Evolutionary conservation across 2,888 invertebrate species (phyloP), one percentile per base, ranked within the genome.

Genomic region (Neoscelio sp.): DNA sequence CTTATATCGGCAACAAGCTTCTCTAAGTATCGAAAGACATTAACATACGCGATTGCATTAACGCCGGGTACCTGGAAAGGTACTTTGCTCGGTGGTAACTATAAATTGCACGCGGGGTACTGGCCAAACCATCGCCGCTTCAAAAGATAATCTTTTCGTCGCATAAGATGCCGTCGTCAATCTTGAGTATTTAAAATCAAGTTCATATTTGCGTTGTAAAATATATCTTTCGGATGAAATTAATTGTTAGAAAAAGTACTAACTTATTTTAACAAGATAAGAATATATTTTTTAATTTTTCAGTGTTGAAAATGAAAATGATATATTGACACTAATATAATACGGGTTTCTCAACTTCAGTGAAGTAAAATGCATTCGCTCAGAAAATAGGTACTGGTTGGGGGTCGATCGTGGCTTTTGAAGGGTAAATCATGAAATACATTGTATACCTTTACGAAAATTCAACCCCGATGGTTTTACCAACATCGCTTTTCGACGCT

Each of bases 371-470:
- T 44, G 38, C 38, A 13, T 38, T 38, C 38, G 38, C 13, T 38
- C 13, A 38, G 17, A 35, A 46, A 62, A 20, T 33, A 20, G 46
- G 35, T 30, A 46, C 26, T 26, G 26, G 30, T 17, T 23, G 44
- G 67, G 73, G 80, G 80, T 82, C 82, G 82, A 83, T 83, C 71
- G 78, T 82, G 80, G 79, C 82, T 80, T 79, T 75, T 48, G 71
- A 68, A 75, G 83, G 80, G 67, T 60, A 50, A 42, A 78, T 73
- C 71, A 71, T 83, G 83, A 85, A 86, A 82, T 84, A 88, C 87
- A 88, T 88, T 88, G 87, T 88, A 84, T 80, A 83, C 82, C 85
- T 85, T 83, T 82, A 83, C 83, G 82, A 80, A 77, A 73, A 83
- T 76, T 73, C 82, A 80, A 82, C 82, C 80, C 74, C 81, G 52